Evolutionary conservation across 92 coral and sea anemone genomes (phyloP).

Genomic region (Zoanthus sansibaricus): DNA sequence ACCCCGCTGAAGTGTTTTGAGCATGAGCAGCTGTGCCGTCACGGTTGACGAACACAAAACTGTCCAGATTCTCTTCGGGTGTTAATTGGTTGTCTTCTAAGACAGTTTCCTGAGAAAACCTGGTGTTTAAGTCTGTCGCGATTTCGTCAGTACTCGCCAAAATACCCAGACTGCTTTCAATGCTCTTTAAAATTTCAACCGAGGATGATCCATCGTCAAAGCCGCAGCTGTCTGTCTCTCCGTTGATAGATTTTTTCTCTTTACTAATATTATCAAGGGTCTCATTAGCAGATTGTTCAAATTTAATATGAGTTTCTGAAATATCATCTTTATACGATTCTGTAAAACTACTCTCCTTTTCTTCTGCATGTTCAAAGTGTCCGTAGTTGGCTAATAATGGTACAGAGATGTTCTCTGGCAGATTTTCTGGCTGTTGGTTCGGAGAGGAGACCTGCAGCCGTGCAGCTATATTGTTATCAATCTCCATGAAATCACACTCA

Average conservation of each 20-base stretch:
- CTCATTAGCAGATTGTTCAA: constrained; percentile 2
- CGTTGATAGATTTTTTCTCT: not conserved
- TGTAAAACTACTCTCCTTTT: constrained; percentile 66
- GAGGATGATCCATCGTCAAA: constrained; percentile 26
- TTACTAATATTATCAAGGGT: not conserved
- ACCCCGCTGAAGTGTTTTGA: constrained; percentile 54
- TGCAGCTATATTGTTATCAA: constrained; percentile 88
- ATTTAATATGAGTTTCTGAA: not conserved
- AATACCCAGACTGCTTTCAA: not conserved
- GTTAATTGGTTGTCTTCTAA: constrained; percentile 4
- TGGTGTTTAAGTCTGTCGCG: not conserved
- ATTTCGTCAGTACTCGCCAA: not conserved
- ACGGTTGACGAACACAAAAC: constrained; percentile 85
- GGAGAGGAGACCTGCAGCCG: constrained; percentile 53
- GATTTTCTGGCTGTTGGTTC: constrained; percentile 36
- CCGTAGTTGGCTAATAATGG: constrained; percentile 84
- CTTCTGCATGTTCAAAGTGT: constrained; percentile 76
- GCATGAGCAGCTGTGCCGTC: constrained; percentile 75
- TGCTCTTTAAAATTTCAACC: constrained; percentile 15
- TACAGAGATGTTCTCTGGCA: constrained; percentile 73
- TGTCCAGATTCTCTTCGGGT: constrained; percentile 57
- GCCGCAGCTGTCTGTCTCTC: not conserved
- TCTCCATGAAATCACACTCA: constrained; percentile 95
- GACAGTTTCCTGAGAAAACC: not conserved
- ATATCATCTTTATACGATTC: constrained; percentile 10